phyloP scores from a whole-genome alignment of 2,888 invertebrate genomes.

The Ophion slaviceki region DNA sequence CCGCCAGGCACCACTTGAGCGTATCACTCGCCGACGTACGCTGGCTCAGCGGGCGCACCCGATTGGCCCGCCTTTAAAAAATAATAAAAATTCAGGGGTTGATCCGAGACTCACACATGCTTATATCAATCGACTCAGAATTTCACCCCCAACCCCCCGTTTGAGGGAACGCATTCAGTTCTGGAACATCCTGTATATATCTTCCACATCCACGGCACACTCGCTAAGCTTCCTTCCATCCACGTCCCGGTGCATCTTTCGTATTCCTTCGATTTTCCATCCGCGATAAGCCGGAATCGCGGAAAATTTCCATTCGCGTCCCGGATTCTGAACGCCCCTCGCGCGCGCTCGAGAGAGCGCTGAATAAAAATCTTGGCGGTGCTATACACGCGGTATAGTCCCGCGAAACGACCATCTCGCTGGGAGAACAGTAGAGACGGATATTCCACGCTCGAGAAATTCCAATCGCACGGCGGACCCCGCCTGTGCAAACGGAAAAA shows the following conservation, averaged over 20 bases:
- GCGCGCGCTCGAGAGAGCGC: constrained; percentile 2
- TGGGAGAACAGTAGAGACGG: constrained; percentile 34
- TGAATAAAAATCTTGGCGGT: constrained; percentile 50
- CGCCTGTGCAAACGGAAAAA: constrained; percentile 19
- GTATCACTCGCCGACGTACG: no score
- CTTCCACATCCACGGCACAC: neutral
- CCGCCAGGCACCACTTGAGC: no score
- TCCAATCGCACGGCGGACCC: constrained; percentile 4
- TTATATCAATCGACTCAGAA: no score
- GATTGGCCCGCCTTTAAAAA: no score
- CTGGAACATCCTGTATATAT: neutral
- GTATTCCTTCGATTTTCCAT: constrained; percentile 52
- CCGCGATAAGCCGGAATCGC: constrained; percentile 37
- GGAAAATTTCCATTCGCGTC: constrained; percentile 65
- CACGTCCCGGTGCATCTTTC: constrained; percentile 11
- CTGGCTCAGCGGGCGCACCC: no score
- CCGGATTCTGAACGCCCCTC: constrained; percentile 2
- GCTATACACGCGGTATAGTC: neutral
- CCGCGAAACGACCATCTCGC: neutral
- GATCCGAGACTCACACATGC: no score
- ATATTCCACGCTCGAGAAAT: constrained; percentile 29
- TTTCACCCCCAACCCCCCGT: no score
- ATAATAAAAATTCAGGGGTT: no score
- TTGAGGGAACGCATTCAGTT: neutral
- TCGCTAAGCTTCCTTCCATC: neutral